Evolutionary conservation across 2,888 invertebrate species (phyloP).

Genomic region (Pachydiplax longipennis): DNA sequence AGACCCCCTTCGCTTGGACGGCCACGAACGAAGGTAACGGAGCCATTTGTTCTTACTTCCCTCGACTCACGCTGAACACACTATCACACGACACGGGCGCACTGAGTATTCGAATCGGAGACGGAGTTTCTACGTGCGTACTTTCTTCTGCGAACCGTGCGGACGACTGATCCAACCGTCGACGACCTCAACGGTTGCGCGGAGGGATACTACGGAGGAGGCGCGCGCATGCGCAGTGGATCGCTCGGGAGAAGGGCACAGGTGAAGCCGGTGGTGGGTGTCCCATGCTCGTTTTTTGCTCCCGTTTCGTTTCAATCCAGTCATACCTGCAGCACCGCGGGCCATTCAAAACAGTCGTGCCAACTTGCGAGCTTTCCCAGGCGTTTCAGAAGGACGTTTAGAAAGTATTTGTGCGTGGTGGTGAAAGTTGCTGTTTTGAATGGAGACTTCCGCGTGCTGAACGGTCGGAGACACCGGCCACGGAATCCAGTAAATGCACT

Average conservation of each 20-base stretch:
- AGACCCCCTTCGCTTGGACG: not conserved
- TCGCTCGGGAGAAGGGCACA: not conserved
- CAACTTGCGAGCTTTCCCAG: not conserved
- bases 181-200: not conserved
- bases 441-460: not conserved
- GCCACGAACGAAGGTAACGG: not conserved
- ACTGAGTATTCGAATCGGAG: no score
- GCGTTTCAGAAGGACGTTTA: not conserved
- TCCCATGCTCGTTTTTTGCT: not conserved
- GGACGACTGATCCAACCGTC: not conserved
- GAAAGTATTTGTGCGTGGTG: not conserved
- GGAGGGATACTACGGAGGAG: not conserved
- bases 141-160: not conserved
- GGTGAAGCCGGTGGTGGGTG: not conserved
- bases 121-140: no score
- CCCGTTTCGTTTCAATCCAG: not conserved
- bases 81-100: not conserved
- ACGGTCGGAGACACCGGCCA: not conserved
- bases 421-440: not conserved
- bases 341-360: not conserved
- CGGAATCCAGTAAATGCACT: no score
- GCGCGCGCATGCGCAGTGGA: not conserved
- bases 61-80: no score
- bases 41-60: no score
- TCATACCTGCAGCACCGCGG: not conserved